These are phyloP conservation scores for Capitulum mitella DNA, from an alignment of 2,888 invertebrate species.

Conservation along the genomic window DNA sequence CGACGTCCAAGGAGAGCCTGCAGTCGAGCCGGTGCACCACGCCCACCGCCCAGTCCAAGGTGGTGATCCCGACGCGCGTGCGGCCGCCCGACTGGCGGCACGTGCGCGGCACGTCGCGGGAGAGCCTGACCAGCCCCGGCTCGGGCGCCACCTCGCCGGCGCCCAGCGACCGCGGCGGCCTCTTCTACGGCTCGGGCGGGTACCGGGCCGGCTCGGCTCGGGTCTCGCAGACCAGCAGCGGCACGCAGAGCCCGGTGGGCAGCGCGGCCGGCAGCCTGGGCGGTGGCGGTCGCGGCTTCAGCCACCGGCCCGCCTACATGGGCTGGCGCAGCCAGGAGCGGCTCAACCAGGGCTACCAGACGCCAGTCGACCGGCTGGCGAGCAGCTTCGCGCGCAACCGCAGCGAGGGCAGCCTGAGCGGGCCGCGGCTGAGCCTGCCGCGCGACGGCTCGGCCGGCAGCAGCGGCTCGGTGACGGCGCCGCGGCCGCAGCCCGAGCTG, in stretches of 20 bases:
- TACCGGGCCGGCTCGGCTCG: constrained; percentile 2
- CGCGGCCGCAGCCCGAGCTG: constrained; percentile 42
- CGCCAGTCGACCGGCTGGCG: constrained; percentile 70
- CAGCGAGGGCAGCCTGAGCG: constrained; percentile 23
- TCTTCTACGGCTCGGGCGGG: constrained; percentile 35
- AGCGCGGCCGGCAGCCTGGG: constrained; percentile 32
- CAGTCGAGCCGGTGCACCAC: constrained; percentile 32
- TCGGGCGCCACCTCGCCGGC: constrained; percentile 39
- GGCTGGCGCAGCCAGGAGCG: constrained; percentile 85
- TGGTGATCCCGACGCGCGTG: constrained; percentile 47
- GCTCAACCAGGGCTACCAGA: constrained; percentile 56
- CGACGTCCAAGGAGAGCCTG: constrained; percentile 35
- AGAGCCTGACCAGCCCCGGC: constrained; percentile 54
- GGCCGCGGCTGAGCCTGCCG: constrained; percentile 38
- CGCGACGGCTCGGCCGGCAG: constrained; percentile 38
- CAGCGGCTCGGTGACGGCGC: constrained; percentile 26
- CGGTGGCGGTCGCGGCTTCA: neutral
- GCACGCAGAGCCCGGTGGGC: constrained; percentile 36
- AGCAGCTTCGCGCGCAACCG: constrained; percentile 28
- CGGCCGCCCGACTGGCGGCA: constrained; percentile 39
- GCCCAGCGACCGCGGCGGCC: constrained; percentile 38
- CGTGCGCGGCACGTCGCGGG: constrained; percentile 67
- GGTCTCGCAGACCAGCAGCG: constrained; percentile 30
- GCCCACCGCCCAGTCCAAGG: constrained; percentile 44
- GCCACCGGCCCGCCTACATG: constrained; percentile 67